Conservation (phyloP, 2,888 invertebrate genomes). For the Microplitis manilae region DNA sequence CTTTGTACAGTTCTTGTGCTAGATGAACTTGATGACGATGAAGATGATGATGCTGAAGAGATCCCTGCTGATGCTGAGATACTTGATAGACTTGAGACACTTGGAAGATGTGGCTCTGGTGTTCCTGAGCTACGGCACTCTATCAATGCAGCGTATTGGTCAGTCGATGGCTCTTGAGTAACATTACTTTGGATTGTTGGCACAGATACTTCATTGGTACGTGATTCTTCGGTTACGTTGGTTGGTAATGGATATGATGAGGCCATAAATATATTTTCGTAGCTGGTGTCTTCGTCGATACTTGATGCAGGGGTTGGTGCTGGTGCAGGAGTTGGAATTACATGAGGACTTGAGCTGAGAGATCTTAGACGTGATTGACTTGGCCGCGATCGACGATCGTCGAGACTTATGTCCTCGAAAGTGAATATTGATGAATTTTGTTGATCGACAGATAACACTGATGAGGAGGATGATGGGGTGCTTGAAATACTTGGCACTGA, state of each 20-base stretch:
- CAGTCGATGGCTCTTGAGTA: conserved; percentile 49
- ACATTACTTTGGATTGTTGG: background rate
- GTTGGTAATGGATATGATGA: conserved; percentile 56
- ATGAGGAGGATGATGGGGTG: conserved; percentile 40
- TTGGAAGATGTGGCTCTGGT: background rate
- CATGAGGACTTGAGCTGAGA: conserved; percentile 49
- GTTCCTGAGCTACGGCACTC: conserved; percentile 59
- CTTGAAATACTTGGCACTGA: conserved; percentile 27
- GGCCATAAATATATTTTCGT: conserved; percentile 64
- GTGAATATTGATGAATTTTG: conserved; percentile 58
- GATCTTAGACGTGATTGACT: conserved; percentile 47
- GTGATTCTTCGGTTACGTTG: conserved; percentile 47
- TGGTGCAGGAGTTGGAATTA: conserved; percentile 49
- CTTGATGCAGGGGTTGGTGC: conserved; percentile 38
- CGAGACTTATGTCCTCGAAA: conserved; percentile 58
- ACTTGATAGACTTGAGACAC: background rate
- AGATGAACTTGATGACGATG: conserved; percentile 27
- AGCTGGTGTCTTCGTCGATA: conserved; percentile 57
- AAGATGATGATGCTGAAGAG: background rate
- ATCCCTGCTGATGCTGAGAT: conserved; percentile 1
- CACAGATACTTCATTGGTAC: conserved; percentile 43
- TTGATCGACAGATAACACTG: conserved; percentile 24
- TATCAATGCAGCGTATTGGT: conserved; percentile 61
- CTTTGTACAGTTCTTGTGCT: background rate
- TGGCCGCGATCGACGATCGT: conserved; percentile 53